Conservation (phyloP, 2,888 invertebrate species). For the Zhengitettix transpicula region DNA sequence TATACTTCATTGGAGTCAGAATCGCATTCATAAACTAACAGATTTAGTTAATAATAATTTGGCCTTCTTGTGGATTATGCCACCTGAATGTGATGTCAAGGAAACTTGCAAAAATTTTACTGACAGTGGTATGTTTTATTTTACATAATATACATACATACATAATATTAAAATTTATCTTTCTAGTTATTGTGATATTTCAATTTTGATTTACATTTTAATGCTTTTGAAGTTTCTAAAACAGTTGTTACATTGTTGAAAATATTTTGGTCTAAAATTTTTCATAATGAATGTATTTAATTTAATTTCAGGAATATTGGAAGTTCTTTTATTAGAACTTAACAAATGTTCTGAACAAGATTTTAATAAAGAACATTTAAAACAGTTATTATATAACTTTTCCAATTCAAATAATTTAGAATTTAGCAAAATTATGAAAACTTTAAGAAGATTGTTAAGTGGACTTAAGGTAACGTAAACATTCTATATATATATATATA, state of each 20-base stretch:
- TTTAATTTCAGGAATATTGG: not conserved
- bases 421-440: not conserved
- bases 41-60: not conserved
- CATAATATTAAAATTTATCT: too few relatives aligned
- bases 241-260: too few relatives aligned
- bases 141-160: too few relatives aligned
- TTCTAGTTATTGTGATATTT: not conserved
- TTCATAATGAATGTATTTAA: not conserved
- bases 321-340: too few relatives aligned
- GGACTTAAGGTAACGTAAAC: not conserved
- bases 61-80: not conserved
- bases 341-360: not conserved
- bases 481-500: too few relatives aligned
- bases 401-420: not conserved
- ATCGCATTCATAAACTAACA: not conserved
- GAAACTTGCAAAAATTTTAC: not conserved
- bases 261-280: not conserved
- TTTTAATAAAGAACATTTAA: not conserved
- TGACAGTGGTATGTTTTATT: not conserved
- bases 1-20: not conserved
- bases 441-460: not conserved
- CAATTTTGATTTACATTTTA: not conserved
- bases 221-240: not conserved
- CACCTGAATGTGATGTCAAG: not conserved
- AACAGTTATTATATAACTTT: not conserved